Evolutionary conservation across 2,797 vertebrate genomes (phyloP), one percentile per base, ranked within the genome.

Genomic region (Pangasius krempfi): DNA sequence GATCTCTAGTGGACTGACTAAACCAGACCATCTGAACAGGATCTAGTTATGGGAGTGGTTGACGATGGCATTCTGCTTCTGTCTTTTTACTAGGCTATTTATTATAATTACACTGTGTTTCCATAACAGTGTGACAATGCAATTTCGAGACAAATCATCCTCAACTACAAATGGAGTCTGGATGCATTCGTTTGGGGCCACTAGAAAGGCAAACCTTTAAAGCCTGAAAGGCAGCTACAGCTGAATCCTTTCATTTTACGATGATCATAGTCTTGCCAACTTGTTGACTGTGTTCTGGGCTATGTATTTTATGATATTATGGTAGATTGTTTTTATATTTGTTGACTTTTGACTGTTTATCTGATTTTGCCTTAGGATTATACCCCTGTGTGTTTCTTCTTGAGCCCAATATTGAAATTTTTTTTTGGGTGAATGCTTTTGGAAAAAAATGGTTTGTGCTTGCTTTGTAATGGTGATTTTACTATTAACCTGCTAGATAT

Each of bases 291-390:
- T 13, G 18, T 62, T 62, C 56, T 82, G n/a, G 56, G 52, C n/a
- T 54, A 5, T 10, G n/a, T 56, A n/a, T 33, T 40, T 40, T 60
- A 40, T 82, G 0, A 58, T 40, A 40, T 54, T 27, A 37, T 22
- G 6, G 58, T 20, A 12, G 27, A 56, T 30, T 4, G 18, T 37
- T 82, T 82, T 40, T 79, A 47, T 22, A 52, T 50, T 66, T 68
- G 40, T 52, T 84, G 27, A 84, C 40, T 62, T 33, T 47, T 7
- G n/a, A 68, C 44, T 66, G 60, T 66, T 66, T n/a, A 64, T 66
- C 22, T 83, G 56, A 83, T 83, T 83, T 27, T 47, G 81, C 60
- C 81, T 84, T 30, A 64, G 60, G 37, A 62, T n/a, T 44, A 27
- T 50, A 44, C 5, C 1, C 7, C 37, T 16, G 2, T 64, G 37